A percentile compares a stretch with the other conserved stretches of the same genome.
phyloP scores from a whole-genome alignment of 1,140 invertebrate species.

The Aphelenchoides fujianensis region DNA sequence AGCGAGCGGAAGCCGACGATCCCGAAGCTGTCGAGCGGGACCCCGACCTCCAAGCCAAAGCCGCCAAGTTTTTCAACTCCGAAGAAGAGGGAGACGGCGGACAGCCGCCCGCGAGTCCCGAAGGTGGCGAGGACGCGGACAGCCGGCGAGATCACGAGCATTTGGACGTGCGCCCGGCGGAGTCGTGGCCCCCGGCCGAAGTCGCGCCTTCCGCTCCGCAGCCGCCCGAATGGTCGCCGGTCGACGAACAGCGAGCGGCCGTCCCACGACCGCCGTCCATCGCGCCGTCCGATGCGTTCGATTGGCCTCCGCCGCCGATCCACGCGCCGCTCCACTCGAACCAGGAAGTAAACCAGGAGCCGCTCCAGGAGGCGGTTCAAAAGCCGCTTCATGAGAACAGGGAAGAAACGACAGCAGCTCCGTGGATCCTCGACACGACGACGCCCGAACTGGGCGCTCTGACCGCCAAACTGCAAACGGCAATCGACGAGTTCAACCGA shows the following conservation, averaged over 20 bases:
- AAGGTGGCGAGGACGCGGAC: too few relatives aligned
- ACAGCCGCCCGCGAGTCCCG: not conserved
- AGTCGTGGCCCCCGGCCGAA: too few relatives aligned
- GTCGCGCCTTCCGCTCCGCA: too few relatives aligned
- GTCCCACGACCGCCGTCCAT: not conserved
- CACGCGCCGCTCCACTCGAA: too few relatives aligned
- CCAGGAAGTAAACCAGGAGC: too few relatives aligned
- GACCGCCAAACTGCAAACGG: not conserved
- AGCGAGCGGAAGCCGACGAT: too few relatives aligned
- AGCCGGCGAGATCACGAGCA: too few relatives aligned
- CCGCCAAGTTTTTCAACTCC: not conserved
- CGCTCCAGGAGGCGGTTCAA: too few relatives aligned
- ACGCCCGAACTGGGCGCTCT: not conserved
- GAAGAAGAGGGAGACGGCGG: not conserved
- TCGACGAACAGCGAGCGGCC: too few relatives aligned
- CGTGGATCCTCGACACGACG: not conserved
- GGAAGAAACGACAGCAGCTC: not conserved
- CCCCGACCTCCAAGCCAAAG: not conserved
- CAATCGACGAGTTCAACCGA: not conserved
- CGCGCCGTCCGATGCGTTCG: not conserved
- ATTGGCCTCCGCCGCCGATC: not conserved
- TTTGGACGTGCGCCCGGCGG: too few relatives aligned
- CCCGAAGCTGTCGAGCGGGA: not conserved
- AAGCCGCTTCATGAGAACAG: not conserved
- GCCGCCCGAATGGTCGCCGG: not conserved